Conservation (phyloP, 2,113 vertebrate species). For the Anguilla japonica region DNA sequence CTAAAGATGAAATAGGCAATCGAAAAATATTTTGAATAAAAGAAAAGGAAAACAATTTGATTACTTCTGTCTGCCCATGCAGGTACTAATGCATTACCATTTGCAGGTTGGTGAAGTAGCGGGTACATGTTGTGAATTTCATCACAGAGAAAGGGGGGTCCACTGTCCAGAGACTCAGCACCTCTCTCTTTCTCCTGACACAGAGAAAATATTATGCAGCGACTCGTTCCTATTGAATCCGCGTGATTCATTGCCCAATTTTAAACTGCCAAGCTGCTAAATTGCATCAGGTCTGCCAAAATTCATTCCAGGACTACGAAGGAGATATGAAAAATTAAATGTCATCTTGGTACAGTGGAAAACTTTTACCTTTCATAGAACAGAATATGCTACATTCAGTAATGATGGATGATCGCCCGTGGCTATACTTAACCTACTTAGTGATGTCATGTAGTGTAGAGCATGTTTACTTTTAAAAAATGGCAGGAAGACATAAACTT, state of each 20-base stretch:
- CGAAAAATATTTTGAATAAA: background rate
- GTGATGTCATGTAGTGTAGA: slow-evolving; percentile 98
- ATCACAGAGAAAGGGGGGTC: slow-evolving; percentile 68
- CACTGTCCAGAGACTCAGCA: slow-evolving; percentile 84
- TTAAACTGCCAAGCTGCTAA: slow-evolving; percentile 99
- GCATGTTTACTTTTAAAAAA: slow-evolving; percentile 98
- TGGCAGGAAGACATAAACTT: slow-evolving; percentile 99
- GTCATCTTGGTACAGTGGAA: slow-evolving; percentile 98
- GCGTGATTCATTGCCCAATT: slow-evolving; percentile 99
- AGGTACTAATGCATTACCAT: slow-evolving; percentile 12
- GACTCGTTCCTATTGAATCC: slow-evolving; percentile 96
- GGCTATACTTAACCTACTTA: slow-evolving; percentile 99
- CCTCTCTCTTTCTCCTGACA: slow-evolving; percentile 88
- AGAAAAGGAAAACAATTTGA: background rate
- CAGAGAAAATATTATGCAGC: slow-evolving; percentile 99
- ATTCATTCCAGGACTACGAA: slow-evolving; percentile 99
- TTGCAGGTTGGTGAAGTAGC: background rate
- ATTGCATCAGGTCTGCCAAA: slow-evolving; percentile 99
- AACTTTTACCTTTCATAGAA: slow-evolving; percentile 98
- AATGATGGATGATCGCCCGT: slow-evolving; percentile 97
- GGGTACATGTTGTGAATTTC: slow-evolving; percentile 72
- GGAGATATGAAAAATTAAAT: slow-evolving; percentile 99
- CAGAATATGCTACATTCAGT: slow-evolving; percentile 95
- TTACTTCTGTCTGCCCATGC: slow-evolving; percentile 5
- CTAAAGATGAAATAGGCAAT: background rate